Conservation (phyloP, 2,113 vertebrate genomes). For the Megaceryle torquata region DNA sequence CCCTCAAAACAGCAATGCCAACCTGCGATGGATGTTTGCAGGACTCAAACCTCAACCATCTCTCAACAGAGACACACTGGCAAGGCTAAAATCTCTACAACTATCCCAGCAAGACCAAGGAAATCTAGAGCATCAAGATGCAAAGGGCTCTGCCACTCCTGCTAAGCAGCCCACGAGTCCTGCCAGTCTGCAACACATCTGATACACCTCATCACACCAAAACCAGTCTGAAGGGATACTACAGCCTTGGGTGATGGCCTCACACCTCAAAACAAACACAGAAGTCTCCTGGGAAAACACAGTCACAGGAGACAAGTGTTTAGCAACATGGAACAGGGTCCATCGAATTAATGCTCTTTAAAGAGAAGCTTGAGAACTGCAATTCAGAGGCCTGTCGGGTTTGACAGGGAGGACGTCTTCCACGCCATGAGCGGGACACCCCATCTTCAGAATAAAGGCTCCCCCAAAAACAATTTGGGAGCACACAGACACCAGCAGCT, state of each 20-base stretch:
- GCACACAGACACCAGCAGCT: accelerated
- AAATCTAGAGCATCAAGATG: not conserved
- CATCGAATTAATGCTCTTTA: too few species aligned
- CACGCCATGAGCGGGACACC: not conserved
- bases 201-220: not conserved
- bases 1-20: not conserved
- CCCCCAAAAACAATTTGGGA: not conserved
- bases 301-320: accelerated
- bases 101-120: not conserved
- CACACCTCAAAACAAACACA: accelerated
- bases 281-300: not conserved
- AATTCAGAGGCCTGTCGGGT: accelerated
- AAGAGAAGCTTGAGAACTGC: not conserved
- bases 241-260: not conserved
- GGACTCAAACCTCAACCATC: not conserved
- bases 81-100: not conserved
- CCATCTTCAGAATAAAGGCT: too few species aligned
- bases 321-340: not conserved
- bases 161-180: not conserved
- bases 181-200: not conserved
- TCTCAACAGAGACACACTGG: not conserved
- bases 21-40: accelerated
- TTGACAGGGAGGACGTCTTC: not conserved
- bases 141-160: not conserved
- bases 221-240: not conserved